Conservation (phyloP, 2,113 vertebrate genomes). For the Lepidothrix coronata region DNA sequence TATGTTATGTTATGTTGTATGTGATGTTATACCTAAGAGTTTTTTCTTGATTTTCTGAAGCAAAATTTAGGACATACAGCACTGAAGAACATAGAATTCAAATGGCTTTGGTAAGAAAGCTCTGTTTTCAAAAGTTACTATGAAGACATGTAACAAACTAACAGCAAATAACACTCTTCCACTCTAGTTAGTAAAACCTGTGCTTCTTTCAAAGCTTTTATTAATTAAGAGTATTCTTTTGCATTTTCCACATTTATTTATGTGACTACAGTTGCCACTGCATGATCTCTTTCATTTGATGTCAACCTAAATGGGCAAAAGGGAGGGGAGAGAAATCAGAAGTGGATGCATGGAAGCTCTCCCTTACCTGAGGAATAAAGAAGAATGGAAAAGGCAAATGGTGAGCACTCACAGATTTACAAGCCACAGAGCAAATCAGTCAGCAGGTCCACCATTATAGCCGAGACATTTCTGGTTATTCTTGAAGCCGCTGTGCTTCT, state of each 20-base stretch:
- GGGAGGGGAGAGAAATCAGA: neutral
- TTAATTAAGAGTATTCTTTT: neutral
- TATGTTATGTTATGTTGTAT: neutral
- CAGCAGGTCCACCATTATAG: neutral
- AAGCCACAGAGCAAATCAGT: neutral
- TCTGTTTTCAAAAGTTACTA: neutral
- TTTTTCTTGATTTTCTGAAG: neutral
- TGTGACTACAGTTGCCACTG: neutral
- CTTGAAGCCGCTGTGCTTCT: neutral
- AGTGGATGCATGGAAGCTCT: neutral
- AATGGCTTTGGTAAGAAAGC: neutral
- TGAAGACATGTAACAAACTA: neutral
- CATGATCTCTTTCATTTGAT: neutral
- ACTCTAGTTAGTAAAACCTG: neutral
- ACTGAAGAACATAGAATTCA: neutral
- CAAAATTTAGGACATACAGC: neutral
- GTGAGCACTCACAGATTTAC: neutral
- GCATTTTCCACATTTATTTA: neutral
- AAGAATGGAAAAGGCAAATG: neutral
- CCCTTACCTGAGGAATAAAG: neutral
- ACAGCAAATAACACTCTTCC: neutral
- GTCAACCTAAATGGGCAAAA: neutral
- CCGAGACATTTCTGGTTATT: neutral
- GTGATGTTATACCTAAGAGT: neutral
- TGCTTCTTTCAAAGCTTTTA: neutral